Evolutionary conservation across 2,888 invertebrate genomes (phyloP).

Genomic region (Hybos culiciformis): DNA sequence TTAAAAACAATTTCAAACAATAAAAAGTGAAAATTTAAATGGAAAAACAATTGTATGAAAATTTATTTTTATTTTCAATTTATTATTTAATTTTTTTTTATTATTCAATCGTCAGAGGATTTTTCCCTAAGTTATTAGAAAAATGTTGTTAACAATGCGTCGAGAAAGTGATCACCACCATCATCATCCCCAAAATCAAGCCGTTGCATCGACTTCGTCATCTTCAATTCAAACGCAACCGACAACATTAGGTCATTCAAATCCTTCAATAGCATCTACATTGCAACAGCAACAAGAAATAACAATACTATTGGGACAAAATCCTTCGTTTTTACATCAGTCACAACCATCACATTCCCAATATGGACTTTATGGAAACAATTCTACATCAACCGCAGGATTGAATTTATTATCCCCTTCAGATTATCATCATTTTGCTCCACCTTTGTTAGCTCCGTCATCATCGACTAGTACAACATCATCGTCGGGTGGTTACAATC

Average conservation of each 20-base stretch:
- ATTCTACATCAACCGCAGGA: conserved; percentile 15
- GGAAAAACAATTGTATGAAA: neutral
- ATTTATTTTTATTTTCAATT: neutral
- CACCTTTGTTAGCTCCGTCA: conserved; percentile 12
- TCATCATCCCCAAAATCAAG: neutral
- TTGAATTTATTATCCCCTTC: conserved; percentile 19
- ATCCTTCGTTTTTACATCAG: conserved; percentile 14
- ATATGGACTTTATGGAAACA: neutral
- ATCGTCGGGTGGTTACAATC: conserved; percentile 2
- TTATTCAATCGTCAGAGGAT: neutral
- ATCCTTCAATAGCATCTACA: neutral
- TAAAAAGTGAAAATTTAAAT: neutral
- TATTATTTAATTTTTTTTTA: neutral
- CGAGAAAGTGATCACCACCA: conserved; percentile 46
- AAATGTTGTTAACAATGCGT: conserved; percentile 56
- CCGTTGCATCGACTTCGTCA: conserved; percentile 5
- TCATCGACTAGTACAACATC: conserved; percentile 1
- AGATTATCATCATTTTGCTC: conserved; percentile 15
- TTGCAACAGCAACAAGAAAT: conserved; percentile 9
- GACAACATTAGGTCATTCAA: conserved; percentile 1
- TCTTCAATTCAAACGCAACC: neutral
- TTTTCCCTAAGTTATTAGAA: conserved; percentile 12
- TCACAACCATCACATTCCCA: conserved; percentile 12
- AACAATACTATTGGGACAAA: conserved; percentile 8
- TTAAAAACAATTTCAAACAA: no score